Evolutionary conservation across 1,140 invertebrate species (phyloP), one percentile per base, ranked within the genome.

Genomic region (Drosophila santomea): DNA sequence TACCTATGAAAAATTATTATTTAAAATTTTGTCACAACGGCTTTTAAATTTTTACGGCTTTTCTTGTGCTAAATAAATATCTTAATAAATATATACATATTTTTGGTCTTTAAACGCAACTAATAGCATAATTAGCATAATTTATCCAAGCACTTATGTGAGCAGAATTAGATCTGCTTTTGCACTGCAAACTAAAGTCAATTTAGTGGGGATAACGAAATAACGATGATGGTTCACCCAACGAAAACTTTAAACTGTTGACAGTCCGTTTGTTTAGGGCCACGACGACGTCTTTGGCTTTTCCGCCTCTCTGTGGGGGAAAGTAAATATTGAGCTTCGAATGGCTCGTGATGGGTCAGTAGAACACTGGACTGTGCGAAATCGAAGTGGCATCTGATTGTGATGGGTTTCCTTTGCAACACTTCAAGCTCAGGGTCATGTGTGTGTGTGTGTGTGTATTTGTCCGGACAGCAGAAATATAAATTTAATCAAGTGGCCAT

Each of bases 401-500:
- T 75, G 73, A 57, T 28, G 28, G 28, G 55, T 4, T 1, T 15
- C 35, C 35, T 25, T 10, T 17, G 11, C 41, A n/a, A 28, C 48
- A 20, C 43, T 23, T 10, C n/a, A 12, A 23, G 35, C 20, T 39
- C 38, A 56, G 20, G 36, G 25, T 4, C 25, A n/a, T 67, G 14
- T 62, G 47, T 73, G 45, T 55, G 20, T 20, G 20, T 55, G 14
- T 63, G 47, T 73, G 47, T 52, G 64, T 68, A 73, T 47, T 47
- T 73, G 56, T 47, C 32, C 50, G 20, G 32, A 76, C 52, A 74
- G 44, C 11, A 63, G 39, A 48, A 57, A 47, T 71, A 78, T 64
- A 86, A 89, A 88, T 88, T 78, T 79, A 88, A 88, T 88, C 83
- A 88, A 86, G 75, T 86, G 79, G 74, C 56, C 59, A 60, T 61